Conservation (phyloP, 2,888 invertebrate genomes). For the Homarus gammarus region DNA sequence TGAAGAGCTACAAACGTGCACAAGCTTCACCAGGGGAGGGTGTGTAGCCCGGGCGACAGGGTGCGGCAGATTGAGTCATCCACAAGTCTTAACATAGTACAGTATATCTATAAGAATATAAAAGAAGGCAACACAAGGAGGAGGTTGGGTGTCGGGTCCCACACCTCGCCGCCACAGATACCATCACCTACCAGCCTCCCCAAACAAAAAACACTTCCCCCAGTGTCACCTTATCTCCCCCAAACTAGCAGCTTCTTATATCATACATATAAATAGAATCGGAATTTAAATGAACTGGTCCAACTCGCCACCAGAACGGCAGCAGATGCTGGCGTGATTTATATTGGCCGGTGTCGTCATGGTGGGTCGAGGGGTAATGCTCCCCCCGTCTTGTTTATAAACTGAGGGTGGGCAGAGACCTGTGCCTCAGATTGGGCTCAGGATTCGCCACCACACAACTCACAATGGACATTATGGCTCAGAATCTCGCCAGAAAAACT, state of each 20-base stretch:
- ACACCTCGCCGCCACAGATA: no score
- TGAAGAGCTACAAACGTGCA: no score
- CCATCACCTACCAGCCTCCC: no score
- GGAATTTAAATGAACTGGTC: slow-evolving; percentile 22
- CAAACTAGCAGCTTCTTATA: slow-evolving; percentile 16
- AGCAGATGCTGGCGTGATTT: neutral
- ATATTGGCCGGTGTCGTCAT: neutral
- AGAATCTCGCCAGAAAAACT: neutral
- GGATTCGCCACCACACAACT: neutral
- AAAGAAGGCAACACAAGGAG: no score
- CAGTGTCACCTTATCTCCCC: slow-evolving; percentile 19
- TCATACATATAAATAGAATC: slow-evolving; percentile 46
- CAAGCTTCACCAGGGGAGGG: no score
- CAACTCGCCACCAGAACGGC: neutral
- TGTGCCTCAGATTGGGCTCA: neutral
- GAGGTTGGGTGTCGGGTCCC: no score
- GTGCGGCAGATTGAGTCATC: no score
- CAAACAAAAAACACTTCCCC: neutral
- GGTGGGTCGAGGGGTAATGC: neutral
- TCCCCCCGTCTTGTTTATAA: no score
- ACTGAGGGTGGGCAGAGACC: neutral
- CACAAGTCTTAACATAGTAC: no score
- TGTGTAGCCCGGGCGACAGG: no score
- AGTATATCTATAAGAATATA: no score
- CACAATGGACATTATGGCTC: neutral